phyloP scores from a whole-genome alignment of 2,113 vertebrate genomes.

The Todiramphus chloris region DNA sequence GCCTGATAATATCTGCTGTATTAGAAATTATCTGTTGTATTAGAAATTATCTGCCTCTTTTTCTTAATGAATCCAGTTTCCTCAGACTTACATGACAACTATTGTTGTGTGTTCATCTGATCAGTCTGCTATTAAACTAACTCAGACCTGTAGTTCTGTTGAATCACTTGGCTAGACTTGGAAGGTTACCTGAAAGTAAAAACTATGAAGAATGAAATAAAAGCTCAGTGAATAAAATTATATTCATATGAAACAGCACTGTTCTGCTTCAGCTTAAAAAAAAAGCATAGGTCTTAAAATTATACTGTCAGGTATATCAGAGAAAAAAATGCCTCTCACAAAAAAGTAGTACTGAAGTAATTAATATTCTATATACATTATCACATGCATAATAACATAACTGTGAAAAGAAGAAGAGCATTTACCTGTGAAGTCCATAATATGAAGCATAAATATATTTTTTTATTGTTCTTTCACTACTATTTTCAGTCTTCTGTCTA shows the following conservation, averaged over 20 bases:
- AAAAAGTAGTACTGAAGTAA: not conserved
- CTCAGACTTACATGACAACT: not conserved
- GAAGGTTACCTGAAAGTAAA: not conserved
- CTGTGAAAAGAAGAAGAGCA: not conserved
- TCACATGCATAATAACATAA: not conserved
- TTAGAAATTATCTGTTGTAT: not conserved
- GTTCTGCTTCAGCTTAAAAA: not conserved
- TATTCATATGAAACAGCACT: not conserved
- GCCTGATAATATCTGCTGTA: not conserved
- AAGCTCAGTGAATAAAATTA: not conserved
- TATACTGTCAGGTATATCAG: not conserved
- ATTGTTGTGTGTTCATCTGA: not conserved
- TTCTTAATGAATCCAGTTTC: not conserved
- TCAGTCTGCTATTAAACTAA: not conserved
- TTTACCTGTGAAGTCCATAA: not conserved
- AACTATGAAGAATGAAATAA: not conserved
- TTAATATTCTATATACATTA: not conserved
- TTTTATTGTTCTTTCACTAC: not conserved
- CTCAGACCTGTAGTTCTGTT: not conserved
- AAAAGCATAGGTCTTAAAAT: not conserved
- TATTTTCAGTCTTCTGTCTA: not conserved
- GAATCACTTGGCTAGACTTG: not conserved
- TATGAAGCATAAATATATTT: not conserved
- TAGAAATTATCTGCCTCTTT: not conserved
- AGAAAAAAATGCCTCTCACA: not conserved